Percentiles rank a stretch among this genome's conserved stretches.
Conservation (phyloP, 2,888 invertebrate genomes). For the Desoria tigrina region DNA sequence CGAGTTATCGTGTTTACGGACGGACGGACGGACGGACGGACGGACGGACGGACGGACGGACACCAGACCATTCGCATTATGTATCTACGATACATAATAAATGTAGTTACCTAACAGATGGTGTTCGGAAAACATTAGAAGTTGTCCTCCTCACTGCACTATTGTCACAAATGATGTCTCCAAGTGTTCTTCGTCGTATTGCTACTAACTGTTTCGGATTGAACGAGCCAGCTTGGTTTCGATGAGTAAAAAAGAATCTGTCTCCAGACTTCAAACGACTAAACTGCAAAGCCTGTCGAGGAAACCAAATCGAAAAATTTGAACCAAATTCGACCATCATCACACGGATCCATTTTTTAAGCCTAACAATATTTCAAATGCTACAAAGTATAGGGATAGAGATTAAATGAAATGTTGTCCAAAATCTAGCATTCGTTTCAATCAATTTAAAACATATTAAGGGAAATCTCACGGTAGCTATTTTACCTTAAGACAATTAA, state of each 20-base stretch:
- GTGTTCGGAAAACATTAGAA: slow-evolving; percentile 39
- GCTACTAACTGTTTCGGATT: slow-evolving; percentile 31
- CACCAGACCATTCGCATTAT: too few species aligned
- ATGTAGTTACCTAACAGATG: slow-evolving; percentile 8
- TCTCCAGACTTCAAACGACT: slow-evolving; percentile 46
- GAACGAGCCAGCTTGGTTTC: slow-evolving; percentile 38
- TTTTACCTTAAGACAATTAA: slow-evolving; percentile 78
- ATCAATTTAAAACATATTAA: background rate
- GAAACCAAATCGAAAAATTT: background rate
- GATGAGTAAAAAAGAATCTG: slow-evolving; percentile 50
- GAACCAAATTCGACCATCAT: too few species aligned
- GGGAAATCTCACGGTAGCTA: background rate
- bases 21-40: too few species aligned
- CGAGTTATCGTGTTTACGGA: too few species aligned
- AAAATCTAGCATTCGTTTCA: background rate
- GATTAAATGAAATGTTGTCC: too few species aligned
- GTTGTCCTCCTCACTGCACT: slow-evolving; percentile 39
- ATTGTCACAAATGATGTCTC: slow-evolving; percentile 50
- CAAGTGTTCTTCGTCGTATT: slow-evolving; percentile 39
- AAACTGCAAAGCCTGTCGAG: slow-evolving; percentile 45
- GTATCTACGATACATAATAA: too few species aligned
- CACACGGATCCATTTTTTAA: background rate
- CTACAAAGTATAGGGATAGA: too few species aligned
- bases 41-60: too few species aligned
- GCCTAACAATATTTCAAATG: background rate